Evolutionary conservation across 2,888 invertebrate species (phyloP).

Genomic region (Blastobasis adustella): DNA sequence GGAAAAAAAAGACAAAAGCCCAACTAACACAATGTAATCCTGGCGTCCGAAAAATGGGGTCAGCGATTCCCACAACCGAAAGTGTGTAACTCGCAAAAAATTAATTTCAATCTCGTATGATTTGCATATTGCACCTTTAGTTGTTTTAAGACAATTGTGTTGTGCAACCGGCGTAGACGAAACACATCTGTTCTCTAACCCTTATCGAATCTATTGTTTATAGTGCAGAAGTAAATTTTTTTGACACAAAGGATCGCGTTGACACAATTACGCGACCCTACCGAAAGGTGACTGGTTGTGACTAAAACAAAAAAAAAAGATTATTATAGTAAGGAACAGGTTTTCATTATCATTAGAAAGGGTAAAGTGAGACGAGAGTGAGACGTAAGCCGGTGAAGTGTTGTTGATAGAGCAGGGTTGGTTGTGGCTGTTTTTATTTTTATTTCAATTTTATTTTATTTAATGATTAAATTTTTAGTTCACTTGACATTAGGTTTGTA

Average conservation of each 20-base stretch:
- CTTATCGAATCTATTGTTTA: conserved; percentile 46
- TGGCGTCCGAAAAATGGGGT: conserved; percentile 54
- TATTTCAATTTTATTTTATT: too few relatives aligned
- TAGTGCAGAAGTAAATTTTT: conserved; percentile 37
- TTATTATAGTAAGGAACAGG: conserved; percentile 62
- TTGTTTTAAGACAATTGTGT: conserved; percentile 58
- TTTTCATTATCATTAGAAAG: conserved; percentile 67
- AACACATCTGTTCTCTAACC: conserved; percentile 55
- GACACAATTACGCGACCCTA: conserved; percentile 63
- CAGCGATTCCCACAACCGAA: conserved; percentile 52
- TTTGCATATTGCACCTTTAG: conserved; percentile 56
- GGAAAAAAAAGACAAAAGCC: conserved; percentile 12
- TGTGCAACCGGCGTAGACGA: conserved; percentile 17
- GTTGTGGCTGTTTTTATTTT: conserved; percentile 1
- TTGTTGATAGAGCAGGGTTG: conserved; percentile 42
- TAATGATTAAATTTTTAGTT: neutral
- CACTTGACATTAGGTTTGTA: neutral
- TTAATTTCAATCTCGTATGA: conserved; percentile 50
- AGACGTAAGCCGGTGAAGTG: conserved; percentile 61
- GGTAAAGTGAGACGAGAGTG: conserved; percentile 69
- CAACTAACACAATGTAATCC: conserved; percentile 12
- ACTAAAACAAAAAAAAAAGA: conserved; percentile 69
- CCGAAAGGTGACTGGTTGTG: conserved; percentile 26
- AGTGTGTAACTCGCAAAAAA: conserved; percentile 46
- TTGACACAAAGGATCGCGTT: conserved; percentile 49